A percentile compares a stretch with the other conserved stretches of the same genome.
Conservation (phyloP, 2,797 vertebrate genomes). For the Stomatorhinus walkeri region DNA sequence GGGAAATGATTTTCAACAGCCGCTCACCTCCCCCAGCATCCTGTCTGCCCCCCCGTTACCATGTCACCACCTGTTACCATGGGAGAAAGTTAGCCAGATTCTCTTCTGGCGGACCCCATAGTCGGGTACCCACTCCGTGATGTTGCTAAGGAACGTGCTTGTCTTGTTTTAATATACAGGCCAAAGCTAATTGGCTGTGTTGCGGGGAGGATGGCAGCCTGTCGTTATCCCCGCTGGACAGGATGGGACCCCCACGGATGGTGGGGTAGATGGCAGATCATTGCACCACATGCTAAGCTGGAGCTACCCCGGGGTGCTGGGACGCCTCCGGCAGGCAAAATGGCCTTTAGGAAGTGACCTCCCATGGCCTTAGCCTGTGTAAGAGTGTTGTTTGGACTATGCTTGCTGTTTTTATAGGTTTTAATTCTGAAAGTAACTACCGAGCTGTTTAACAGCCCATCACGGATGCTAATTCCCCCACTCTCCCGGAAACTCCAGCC, state of each 20-base stretch:
- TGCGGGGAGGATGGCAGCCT: conserved; percentile 35
- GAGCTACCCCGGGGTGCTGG: conserved; percentile 21
- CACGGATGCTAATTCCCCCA: not conserved
- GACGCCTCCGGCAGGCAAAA: conserved; percentile 21
- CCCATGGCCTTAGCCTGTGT: not conserved
- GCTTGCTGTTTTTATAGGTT: not conserved
- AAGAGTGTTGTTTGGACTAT: not conserved
- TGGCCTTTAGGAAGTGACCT: not conserved
- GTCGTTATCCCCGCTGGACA: conserved; percentile 45
- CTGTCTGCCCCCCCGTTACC: not conserved
- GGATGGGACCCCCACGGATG: conserved; percentile 17
- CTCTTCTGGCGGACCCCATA: not conserved
- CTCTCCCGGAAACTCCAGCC: not conserved
- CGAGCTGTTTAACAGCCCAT: not conserved
- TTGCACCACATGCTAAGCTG: conserved; percentile 18
- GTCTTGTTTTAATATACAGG: conserved; percentile 10
- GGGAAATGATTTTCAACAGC: conserved; percentile 16
- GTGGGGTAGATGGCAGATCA: not conserved
- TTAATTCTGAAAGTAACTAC: not conserved
- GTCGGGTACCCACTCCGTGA: conserved; percentile 21
- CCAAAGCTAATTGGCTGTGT: conserved; percentile 46
- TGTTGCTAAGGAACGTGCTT: conserved; percentile 20
- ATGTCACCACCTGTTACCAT: not conserved
- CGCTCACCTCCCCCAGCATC: not conserved
- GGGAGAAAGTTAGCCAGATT: not conserved